These are phyloP conservation scores for human (Homo sapiens) DNA, from an alignment of 2,113 vertebrate genomes.

Conservation along the genomic window DNA sequence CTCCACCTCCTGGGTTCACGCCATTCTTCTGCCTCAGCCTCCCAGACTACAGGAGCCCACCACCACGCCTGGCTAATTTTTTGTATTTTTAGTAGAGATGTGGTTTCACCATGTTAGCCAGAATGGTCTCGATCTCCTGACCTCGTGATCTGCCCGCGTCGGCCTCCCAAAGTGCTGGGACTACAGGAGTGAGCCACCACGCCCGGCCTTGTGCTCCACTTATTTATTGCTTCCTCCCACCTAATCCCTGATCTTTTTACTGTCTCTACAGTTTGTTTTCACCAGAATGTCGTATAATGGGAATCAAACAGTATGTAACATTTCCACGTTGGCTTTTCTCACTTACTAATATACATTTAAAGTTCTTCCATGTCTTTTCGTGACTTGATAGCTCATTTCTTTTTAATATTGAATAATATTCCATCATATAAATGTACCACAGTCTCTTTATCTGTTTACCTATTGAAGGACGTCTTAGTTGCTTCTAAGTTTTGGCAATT, in stretches of 20 bases:
- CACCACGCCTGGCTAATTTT: too few species aligned
- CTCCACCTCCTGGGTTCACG: too few species aligned
- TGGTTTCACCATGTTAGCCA: too few species aligned
- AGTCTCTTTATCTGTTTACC: neutral
- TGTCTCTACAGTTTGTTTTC: neutral
- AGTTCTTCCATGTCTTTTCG: neutral
- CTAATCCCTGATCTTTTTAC: neutral
- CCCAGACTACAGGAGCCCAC: too few species aligned
- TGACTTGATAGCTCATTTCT: neutral
- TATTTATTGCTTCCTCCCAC: neutral
- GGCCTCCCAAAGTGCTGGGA: too few species aligned
- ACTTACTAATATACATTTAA: neutral
- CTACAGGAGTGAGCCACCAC: too few species aligned
- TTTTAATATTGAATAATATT: slow-evolving; percentile 37
- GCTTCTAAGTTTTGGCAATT: neutral
- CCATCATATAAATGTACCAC: neutral
- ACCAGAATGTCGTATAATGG: neutral
- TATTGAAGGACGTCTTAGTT: neutral
- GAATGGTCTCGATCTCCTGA: too few species aligned
- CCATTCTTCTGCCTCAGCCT: too few species aligned
- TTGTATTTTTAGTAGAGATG: too few species aligned
- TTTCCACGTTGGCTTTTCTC: slow-evolving; percentile 17
- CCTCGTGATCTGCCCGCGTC: too few species aligned
- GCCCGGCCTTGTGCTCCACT: too few species aligned
- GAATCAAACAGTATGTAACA: neutral